Conservation (phyloP, 37 sponge, comb jelly and placozoan species). For the Oscarella lobularis region DNA sequence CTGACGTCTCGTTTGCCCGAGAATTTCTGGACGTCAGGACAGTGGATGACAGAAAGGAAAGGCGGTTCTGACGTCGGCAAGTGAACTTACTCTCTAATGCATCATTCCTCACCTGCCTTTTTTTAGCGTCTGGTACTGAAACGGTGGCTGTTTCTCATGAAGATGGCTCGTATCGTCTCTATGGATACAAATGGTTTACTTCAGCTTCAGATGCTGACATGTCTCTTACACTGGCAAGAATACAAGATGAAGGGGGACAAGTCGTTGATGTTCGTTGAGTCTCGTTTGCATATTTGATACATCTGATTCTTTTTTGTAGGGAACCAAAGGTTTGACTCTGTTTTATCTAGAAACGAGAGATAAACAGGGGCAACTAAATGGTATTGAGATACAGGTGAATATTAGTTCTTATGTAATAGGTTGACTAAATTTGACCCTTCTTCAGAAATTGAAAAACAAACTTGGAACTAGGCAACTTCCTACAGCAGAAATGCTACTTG, state of each 20-base stretch:
- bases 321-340: slow-evolving; percentile 50
- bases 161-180: slow-evolving; percentile 35
- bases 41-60: slow-evolving; percentile 95
- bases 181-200: slow-evolving; percentile 95
- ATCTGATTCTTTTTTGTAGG: slow-evolving; percentile 7
- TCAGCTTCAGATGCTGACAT: slow-evolving; percentile 88
- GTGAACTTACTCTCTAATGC: too few relatives aligned
- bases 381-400: slow-evolving; percentile 36
- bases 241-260: slow-evolving; percentile 19
- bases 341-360: slow-evolving; percentile 57
- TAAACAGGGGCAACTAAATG: slow-evolving; percentile 28
- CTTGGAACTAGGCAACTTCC: slow-evolving; percentile 93
- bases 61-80: slow-evolving; percentile 97
- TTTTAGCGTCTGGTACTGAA: slow-evolving; percentile 50
- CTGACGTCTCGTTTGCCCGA: slow-evolving; percentile 48
- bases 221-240: slow-evolving; percentile 76
- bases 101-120: too few relatives aligned
- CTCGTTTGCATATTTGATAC: background rate
- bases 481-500: slow-evolving; percentile 82
- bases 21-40: slow-evolving; percentile 93
- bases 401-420: background rate
- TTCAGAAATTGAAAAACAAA: slow-evolving; percentile 70
- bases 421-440: background rate
- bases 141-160: slow-evolving; percentile 41
- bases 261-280: slow-evolving; percentile 3